Conservation (phyloP, 2,888 invertebrate species). For the Elegia similella region DNA sequence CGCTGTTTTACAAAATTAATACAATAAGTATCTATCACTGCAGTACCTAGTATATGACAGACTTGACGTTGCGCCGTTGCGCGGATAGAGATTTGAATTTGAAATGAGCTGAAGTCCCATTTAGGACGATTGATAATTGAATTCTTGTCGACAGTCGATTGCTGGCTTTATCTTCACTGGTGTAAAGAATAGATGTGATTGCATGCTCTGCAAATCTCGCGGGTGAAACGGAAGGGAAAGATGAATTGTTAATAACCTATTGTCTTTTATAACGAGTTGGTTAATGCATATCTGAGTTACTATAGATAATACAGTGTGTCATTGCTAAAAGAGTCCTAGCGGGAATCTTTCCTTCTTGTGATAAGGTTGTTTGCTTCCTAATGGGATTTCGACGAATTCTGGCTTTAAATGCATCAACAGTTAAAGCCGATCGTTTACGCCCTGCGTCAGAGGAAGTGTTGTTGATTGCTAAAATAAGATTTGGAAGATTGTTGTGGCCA, state of each 20-base stretch:
- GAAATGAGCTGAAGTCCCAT: constrained; percentile 24
- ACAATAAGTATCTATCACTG: too few relatives aligned
- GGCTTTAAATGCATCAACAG: too few relatives aligned
- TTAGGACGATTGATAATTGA: constrained; percentile 24
- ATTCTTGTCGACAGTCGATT: constrained; percentile 11
- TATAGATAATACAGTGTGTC: background rate
- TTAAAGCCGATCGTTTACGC: too few relatives aligned
- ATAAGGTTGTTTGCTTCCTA: too few relatives aligned
- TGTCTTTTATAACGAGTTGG: constrained; percentile 4
- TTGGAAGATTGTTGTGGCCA: too few relatives aligned
- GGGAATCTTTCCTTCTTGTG: too few relatives aligned
- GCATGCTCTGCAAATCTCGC: background rate
- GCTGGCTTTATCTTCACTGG: background rate
- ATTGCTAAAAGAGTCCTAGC: too few relatives aligned
- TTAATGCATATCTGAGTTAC: background rate
- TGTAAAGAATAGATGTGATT: background rate
- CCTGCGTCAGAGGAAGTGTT: too few relatives aligned
- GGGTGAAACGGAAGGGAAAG: background rate
- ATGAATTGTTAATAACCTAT: constrained; percentile 6
- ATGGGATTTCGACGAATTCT: too few relatives aligned
- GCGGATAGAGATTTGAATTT: constrained; percentile 27
- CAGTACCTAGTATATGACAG: constrained; percentile 4
- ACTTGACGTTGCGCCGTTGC: constrained; percentile 19
- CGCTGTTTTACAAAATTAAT: too few relatives aligned
- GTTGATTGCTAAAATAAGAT: too few relatives aligned